A percentile compares a stretch with the other conserved stretches of the same genome.
Evolutionary conservation across 2,113 vertebrate genomes (phyloP).

Genomic region (Strix uralensis): DNA sequence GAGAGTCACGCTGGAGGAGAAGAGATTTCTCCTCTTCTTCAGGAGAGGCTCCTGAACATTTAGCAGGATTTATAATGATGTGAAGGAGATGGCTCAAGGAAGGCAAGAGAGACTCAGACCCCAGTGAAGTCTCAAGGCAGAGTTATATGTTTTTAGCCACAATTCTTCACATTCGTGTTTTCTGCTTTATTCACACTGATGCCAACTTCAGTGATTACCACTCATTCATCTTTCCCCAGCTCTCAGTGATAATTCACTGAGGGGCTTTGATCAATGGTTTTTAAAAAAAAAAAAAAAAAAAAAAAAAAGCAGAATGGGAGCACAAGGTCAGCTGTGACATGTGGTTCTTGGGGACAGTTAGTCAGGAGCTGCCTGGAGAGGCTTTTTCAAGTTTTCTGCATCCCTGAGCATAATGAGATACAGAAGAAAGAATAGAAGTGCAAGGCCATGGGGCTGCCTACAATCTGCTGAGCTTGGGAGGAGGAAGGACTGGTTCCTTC

Average conservation of each 20-base stretch:
- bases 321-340: background rate
- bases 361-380: background rate
- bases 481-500: background rate
- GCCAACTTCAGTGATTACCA: background rate
- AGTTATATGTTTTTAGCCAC: background rate
- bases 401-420: background rate
- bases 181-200: background rate
- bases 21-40: background rate
- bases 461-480: background rate
- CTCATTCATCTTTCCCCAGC: background rate
- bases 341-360: background rate
- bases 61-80: background rate
- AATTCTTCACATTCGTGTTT: background rate
- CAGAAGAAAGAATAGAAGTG: background rate
- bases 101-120: background rate
- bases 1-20: background rate
- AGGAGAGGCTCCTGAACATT: background rate
- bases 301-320: background rate
- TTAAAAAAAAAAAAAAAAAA: background rate
- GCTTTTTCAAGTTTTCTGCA: background rate
- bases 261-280: background rate
- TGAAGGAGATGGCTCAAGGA: background rate
- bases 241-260: background rate
- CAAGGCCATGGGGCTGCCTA: background rate
- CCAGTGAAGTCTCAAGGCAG: background rate